Conservation (phyloP, 2,797 vertebrate genomes). For the Garrulus glandarius region DNA sequence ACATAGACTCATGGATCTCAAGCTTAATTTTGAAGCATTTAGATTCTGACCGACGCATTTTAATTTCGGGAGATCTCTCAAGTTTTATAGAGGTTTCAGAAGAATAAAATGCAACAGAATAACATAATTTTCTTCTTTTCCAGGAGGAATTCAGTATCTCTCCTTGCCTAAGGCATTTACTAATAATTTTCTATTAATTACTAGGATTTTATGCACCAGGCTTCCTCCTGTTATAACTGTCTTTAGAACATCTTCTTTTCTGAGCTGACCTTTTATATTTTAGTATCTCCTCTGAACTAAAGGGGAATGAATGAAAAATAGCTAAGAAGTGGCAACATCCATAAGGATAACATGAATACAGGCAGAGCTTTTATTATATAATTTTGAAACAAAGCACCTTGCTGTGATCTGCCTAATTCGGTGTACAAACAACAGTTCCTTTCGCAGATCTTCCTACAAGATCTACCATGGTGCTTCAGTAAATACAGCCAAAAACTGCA, state of each 20-base stretch:
- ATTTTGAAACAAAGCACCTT: not conserved
- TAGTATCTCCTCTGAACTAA: not conserved
- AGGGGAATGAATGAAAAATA: not conserved
- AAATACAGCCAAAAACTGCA: not conserved
- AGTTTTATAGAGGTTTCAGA: not conserved
- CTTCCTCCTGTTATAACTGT: not conserved
- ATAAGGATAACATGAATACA: not conserved
- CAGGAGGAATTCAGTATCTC: not conserved
- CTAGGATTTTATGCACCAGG: not conserved
- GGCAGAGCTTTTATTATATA: not conserved
- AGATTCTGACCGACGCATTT: not conserved
- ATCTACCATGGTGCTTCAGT: not conserved
- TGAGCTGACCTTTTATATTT: not conserved
- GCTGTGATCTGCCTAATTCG: not conserved
- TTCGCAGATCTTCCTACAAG: not conserved
- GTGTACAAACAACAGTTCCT: not conserved
- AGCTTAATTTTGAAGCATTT: not conserved
- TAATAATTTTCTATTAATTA: conserved; percentile 3
- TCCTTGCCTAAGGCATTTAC: not conserved
- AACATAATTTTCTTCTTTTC: not conserved
- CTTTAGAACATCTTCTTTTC: not conserved
- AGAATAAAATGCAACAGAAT: not conserved
- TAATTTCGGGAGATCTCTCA: not conserved
- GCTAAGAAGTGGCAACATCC: not conserved
- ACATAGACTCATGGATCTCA: not conserved